A percentile compares a stretch with the other conserved stretches of the same genome.
Conservation (phyloP, 1,140 invertebrate genomes). For the Leptinotarsa defecta region DNA sequence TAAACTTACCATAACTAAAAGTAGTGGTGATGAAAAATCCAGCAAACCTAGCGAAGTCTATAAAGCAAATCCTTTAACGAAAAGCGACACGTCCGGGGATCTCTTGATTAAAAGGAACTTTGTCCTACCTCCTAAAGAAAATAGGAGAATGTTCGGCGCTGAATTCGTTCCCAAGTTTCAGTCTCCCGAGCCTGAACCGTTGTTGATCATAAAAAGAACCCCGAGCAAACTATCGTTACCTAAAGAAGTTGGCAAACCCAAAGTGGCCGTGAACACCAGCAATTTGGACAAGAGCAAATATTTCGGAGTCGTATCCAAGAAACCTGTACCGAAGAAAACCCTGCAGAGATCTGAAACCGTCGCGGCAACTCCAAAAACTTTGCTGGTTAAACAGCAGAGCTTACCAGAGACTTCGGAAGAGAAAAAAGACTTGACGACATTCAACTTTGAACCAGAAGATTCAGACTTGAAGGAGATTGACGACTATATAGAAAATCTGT, state of each 20-base stretch:
- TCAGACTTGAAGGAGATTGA: conserved; percentile 50
- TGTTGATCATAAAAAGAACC: conserved; percentile 54
- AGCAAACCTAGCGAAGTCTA: neutral
- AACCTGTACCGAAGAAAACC: conserved; percentile 32
- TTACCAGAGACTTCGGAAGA: conserved; percentile 41
- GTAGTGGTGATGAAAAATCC: conserved; percentile 6
- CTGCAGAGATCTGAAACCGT: conserved; percentile 39
- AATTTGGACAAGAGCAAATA: conserved; percentile 51
- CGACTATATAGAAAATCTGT: conserved; percentile 53
- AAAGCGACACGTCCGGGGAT: conserved; percentile 42
- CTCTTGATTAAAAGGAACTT: conserved; percentile 43
- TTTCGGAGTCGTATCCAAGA: conserved; percentile 45
- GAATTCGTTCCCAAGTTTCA: conserved; percentile 47
- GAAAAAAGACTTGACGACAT: conserved; percentile 38
- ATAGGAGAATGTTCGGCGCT: conserved; percentile 45
- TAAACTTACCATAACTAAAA: conserved; percentile 36
- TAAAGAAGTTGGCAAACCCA: conserved; percentile 52
- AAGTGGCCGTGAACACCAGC: conserved; percentile 48
- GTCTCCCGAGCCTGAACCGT: conserved; percentile 45
- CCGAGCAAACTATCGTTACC: conserved; percentile 55
- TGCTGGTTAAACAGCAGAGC: conserved; percentile 43
- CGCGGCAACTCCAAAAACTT: conserved; percentile 24
- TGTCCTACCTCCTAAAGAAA: conserved; percentile 48
- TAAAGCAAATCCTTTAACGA: conserved; percentile 32
- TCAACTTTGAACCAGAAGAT: conserved; percentile 55